Conservation (phyloP, 2,113 vertebrate species). For the Girardinichthys multiradiatus region DNA sequence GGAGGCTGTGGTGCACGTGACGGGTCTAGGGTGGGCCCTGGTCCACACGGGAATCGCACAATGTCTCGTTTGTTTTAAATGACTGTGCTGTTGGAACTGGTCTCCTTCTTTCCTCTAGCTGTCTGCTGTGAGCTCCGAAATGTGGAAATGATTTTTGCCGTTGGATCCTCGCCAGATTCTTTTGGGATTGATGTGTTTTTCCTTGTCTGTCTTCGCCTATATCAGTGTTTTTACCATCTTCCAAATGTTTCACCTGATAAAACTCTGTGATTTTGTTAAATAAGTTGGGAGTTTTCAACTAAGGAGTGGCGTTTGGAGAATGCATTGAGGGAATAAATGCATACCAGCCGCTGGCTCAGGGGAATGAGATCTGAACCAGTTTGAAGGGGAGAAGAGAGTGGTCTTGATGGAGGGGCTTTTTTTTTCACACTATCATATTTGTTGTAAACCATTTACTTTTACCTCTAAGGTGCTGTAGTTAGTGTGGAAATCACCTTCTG, state of each 20-base stretch:
- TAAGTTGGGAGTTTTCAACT: slow-evolving; percentile 33
- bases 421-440: slow-evolving; percentile 51
- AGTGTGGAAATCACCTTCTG: slow-evolving; percentile 59
- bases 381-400: slow-evolving; percentile 28
- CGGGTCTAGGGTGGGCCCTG: slow-evolving; percentile 68
- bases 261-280: slow-evolving; percentile 53
- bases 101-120: slow-evolving; percentile 69
- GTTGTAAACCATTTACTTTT: slow-evolving; percentile 44
- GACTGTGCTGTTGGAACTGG: slow-evolving; percentile 68
- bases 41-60: slow-evolving; percentile 76
- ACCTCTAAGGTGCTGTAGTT: slow-evolving; percentile 26
- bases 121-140: slow-evolving; percentile 81
- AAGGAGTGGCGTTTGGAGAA: slow-evolving; percentile 44
- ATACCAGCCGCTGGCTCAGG: slow-evolving; percentile 36
- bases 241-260: slow-evolving; percentile 61
- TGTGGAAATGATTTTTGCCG: slow-evolving; percentile 86
- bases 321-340: slow-evolving; percentile 32
- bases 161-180: slow-evolving; percentile 78
- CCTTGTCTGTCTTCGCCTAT: slow-evolving; percentile 24
- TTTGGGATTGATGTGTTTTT: slow-evolving; percentile 79
- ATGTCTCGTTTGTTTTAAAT: slow-evolving; percentile 80
- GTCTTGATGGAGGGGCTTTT: slow-evolving; percentile 52
- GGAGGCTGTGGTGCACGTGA: slow-evolving; percentile 74
- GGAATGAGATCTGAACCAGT: slow-evolving; percentile 34
- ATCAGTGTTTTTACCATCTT: slow-evolving; percentile 65